A percentile compares a stretch with the other conserved stretches of the same genome.
These are phyloP conservation scores for Drosophila nebulosa DNA, from an alignment of 1,140 invertebrate species.

Conservation along the genomic window DNA sequence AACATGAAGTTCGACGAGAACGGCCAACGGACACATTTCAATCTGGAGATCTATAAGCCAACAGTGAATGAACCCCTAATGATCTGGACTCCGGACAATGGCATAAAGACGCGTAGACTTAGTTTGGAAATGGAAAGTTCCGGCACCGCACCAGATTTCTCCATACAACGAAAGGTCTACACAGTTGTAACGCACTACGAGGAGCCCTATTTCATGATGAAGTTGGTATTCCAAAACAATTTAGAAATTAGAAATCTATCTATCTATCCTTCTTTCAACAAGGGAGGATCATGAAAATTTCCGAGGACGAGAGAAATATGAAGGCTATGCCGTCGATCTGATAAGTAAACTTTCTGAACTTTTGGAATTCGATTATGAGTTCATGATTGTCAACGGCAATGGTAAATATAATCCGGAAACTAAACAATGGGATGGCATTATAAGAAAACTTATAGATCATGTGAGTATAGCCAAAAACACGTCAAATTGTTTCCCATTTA, in stretches of 20 bases:
- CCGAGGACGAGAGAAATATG: slow-evolving; percentile 83
- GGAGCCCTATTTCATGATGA: slow-evolving; percentile 78
- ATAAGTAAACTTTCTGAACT: slow-evolving; percentile 86
- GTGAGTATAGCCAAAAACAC: slow-evolving; percentile 82
- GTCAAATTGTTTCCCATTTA: background rate
- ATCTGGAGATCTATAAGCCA: slow-evolving; percentile 87
- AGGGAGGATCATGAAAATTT: slow-evolving; percentile 68
- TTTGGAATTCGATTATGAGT: slow-evolving; percentile 88
- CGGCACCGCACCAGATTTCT: slow-evolving; percentile 55
- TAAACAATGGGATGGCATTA: slow-evolving; percentile 92
- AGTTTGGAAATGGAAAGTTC: slow-evolving; percentile 37
- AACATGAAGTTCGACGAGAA: slow-evolving; percentile 86
- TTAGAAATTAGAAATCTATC: background rate
- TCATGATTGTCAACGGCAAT: slow-evolving; percentile 86
- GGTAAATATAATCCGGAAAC: slow-evolving; percentile 86
- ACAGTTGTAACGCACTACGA: slow-evolving; percentile 69
- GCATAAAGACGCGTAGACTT: slow-evolving; percentile 36
- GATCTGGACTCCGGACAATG: slow-evolving; percentile 64
- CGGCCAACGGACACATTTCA: slow-evolving; percentile 87
- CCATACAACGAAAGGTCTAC: slow-evolving; percentile 50
- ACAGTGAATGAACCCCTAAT: slow-evolving; percentile 70
- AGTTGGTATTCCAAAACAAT: slow-evolving; percentile 17
- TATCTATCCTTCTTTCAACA: background rate
- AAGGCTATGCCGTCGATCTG: slow-evolving; percentile 90
- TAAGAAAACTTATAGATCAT: slow-evolving; percentile 89